phyloP scores from a whole-genome alignment of 2,888 invertebrate genomes.

The Gonocerus acuteangulatus region DNA sequence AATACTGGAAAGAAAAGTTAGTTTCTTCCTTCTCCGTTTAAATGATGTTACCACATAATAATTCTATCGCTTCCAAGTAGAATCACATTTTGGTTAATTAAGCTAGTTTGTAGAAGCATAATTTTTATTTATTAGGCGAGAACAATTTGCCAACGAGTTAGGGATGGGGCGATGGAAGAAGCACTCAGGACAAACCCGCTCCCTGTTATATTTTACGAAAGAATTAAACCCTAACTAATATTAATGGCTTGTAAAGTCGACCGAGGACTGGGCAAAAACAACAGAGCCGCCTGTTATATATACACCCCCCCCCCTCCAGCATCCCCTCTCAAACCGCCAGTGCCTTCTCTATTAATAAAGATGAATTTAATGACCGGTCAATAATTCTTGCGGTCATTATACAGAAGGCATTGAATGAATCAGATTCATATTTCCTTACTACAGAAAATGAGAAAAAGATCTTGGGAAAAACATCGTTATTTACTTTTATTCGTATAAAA shows the following conservation, averaged over 20 bases:
- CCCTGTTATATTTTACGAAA: not conserved
- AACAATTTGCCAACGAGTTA: too few relatives aligned
- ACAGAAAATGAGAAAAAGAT: too few relatives aligned
- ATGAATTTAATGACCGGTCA: slow-evolving; percentile 8
- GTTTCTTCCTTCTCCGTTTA: too few relatives aligned
- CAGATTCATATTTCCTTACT: not conserved
- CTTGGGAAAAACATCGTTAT: too few relatives aligned
- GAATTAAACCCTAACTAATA: not conserved
- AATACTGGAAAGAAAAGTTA: too few relatives aligned
- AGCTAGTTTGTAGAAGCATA: too few relatives aligned
- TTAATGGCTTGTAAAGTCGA: not conserved
- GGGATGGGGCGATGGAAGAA: too few relatives aligned
- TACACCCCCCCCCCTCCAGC: too few relatives aligned
- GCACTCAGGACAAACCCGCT: not conserved
- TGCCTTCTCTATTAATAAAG: not conserved
- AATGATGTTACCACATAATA: too few relatives aligned
- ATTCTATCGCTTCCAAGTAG: too few relatives aligned
- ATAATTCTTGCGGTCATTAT: slow-evolving; percentile 9
- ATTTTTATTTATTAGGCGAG: too few relatives aligned
- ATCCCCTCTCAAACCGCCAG: not conserved
- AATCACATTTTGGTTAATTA: too few relatives aligned
- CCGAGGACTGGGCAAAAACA: not conserved
- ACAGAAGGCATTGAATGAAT: not conserved
- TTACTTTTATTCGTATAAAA: not conserved
- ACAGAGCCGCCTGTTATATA: not conserved